Conservation (phyloP, 2,113 vertebrate species). For the Corythoichthys intestinalis region DNA sequence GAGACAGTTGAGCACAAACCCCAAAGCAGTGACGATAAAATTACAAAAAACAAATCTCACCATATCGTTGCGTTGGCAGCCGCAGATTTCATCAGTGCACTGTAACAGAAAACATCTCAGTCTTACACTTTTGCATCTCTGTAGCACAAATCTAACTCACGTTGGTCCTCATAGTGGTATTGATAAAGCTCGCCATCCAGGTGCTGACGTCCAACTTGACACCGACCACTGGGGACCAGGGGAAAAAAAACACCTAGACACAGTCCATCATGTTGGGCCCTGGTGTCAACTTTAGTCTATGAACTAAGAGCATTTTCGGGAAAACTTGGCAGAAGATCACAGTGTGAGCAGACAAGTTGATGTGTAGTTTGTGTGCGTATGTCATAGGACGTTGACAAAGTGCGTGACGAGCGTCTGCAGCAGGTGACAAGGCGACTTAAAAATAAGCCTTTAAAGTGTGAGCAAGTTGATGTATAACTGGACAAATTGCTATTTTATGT, state of each 20-base stretch:
- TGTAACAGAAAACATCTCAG: conserved; percentile 37
- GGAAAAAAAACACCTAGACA: conserved; percentile 42
- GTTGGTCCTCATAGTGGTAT: conserved; percentile 77
- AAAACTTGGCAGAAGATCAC: conserved; percentile 59
- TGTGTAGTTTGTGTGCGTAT: conserved; percentile 50
- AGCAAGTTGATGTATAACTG: conserved; percentile 21
- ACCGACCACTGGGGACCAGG: conserved; percentile 84
- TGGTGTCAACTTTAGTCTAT: conserved; percentile 60
- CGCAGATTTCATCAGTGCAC: conserved; percentile 90
- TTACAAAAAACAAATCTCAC: conserved; percentile 56
- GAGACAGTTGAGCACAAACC: conserved; percentile 17
- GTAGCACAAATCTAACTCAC: conserved; percentile 70
- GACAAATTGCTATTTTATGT: conserved; percentile 4
- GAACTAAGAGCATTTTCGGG: conserved; percentile 37
- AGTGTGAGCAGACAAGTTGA: conserved; percentile 44
- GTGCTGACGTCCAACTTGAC: conserved; percentile 82
- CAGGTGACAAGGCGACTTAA: conserved; percentile 15
- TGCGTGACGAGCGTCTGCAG: conserved; percentile 25
- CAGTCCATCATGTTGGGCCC: conserved; percentile 51
- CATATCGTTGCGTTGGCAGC: conserved; percentile 82
- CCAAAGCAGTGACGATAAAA: neutral
- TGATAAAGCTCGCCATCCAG: conserved; percentile 91
- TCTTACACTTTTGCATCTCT: neutral
- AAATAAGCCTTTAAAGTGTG: conserved; percentile 4
- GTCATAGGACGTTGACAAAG: conserved; percentile 35